These are phyloP conservation scores for Chrysolina haemoptera DNA, from an alignment of 2,888 invertebrate genomes.

Conservation along the genomic window DNA sequence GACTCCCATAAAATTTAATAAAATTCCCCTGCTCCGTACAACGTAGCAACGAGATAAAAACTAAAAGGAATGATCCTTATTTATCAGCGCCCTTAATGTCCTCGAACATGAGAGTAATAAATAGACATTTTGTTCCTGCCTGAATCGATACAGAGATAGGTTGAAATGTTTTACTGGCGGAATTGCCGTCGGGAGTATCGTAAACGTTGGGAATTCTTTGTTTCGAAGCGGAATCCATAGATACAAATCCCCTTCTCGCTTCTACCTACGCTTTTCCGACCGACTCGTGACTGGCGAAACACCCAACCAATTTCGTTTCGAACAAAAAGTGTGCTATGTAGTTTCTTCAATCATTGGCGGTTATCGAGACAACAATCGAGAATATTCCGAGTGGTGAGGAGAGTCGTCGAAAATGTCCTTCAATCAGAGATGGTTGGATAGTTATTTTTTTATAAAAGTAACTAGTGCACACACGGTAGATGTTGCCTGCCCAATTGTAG, in stretches of 20 bases:
- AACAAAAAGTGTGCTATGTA: slow-evolving; percentile 5
- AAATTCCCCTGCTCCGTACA: slow-evolving; percentile 39
- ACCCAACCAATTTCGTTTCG: slow-evolving; percentile 34
- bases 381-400: not conserved
- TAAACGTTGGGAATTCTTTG: slow-evolving; percentile 67
- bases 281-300: slow-evolving; percentile 35
- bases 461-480: too few species aligned
- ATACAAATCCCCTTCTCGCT: slow-evolving; percentile 66
- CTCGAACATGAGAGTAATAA: slow-evolving; percentile 52
- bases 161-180: slow-evolving; percentile 66
- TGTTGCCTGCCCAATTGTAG: too few species aligned
- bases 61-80: slow-evolving; percentile 44
- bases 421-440: too few species aligned
- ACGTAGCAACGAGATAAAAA: slow-evolving; percentile 36
- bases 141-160: slow-evolving; percentile 66
- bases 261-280: slow-evolving; percentile 61
- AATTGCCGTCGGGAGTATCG: slow-evolving; percentile 66
- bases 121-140: slow-evolving; percentile 55
- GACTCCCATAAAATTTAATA: slow-evolving; percentile 42
- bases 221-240: slow-evolving; percentile 62
- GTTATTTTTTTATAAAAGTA: too few species aligned
- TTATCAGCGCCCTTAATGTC: slow-evolving; percentile 50
- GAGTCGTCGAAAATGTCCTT: too few species aligned
- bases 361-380: not conserved
- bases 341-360: slow-evolving; percentile 14